A percentile compares a stretch with the other conserved stretches of the same genome.
These are phyloP conservation scores for Rhamnusium bicolor DNA, from an alignment of 2,888 invertebrate genomes.

Conservation along the genomic window DNA sequence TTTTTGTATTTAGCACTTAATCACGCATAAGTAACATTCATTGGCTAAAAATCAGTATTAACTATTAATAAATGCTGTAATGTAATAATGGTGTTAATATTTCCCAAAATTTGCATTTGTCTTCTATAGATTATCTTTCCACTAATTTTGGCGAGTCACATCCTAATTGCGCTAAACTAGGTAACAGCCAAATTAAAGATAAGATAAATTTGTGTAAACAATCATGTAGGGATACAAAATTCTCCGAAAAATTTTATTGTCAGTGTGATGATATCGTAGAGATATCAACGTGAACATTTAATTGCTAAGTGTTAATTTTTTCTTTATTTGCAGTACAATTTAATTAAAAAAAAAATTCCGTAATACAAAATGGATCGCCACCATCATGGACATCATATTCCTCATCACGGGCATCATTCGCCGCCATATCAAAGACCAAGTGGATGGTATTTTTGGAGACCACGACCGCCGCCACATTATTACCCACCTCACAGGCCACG, in stretches of 20 bases:
- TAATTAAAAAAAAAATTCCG: neutral
- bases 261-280: neutral
- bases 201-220: neutral
- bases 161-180: too few species aligned
- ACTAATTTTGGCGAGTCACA: too few species aligned
- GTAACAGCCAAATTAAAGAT: neutral
- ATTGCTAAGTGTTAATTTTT: too few species aligned
- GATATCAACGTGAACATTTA: neutral
- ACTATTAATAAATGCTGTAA: too few species aligned
- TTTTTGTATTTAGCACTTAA: too few species aligned
- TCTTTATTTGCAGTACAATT: too few species aligned
- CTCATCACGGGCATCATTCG: neutral
- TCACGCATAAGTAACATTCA: too few species aligned
- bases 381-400: neutral
- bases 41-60: too few species aligned
- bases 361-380: neutral
- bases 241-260: neutral
- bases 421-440: too few species aligned
- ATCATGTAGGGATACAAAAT: neutral
- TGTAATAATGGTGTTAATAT: too few species aligned
- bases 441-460: neutral
- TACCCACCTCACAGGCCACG: neutral
- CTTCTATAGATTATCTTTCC: too few species aligned
- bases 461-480: neutral
- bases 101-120: too few species aligned